These are phyloP conservation scores for Nephotettix cincticeps DNA, from an alignment of 1,140 invertebrate species.

Conservation along the genomic window DNA sequence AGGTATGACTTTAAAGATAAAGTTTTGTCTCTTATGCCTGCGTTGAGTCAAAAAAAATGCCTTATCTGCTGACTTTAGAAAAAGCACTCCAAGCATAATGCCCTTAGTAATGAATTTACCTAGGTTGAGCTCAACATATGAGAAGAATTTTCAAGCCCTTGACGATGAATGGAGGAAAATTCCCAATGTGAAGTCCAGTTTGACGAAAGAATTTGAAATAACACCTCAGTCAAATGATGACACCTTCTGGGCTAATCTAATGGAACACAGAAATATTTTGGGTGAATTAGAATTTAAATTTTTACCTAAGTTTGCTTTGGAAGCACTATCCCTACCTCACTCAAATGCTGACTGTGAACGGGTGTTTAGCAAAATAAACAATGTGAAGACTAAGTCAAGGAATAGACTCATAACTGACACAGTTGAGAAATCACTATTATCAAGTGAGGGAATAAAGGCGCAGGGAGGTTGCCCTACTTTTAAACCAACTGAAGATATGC, in stretches of 20 bases:
- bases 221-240: not conserved
- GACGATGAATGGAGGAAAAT: slow-evolving; percentile 1
- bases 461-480: not conserved
- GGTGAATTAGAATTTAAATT: not conserved
- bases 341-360: slow-evolving; percentile 32
- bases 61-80: not conserved
- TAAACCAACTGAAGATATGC: not conserved
- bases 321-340: slow-evolving; percentile 35
- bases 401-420: slow-evolving; percentile 26
- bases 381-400: slow-evolving; percentile 31
- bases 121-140: not conserved
- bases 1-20: not conserved
- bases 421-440: slow-evolving; percentile 23
- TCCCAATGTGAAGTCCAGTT: not conserved
- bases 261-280: not conserved
- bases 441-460: not conserved
- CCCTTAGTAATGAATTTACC: not conserved
- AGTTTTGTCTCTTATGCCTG: not conserved
- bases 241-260: not conserved
- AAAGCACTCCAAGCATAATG: too few relatives aligned
- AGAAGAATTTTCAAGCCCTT: not conserved
- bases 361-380: slow-evolving; percentile 33
- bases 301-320: slow-evolving; percentile 23
- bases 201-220: too few relatives aligned
- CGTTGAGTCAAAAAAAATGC: not conserved